phyloP scores from a whole-genome alignment of 1,140 invertebrate genomes.

The Ectropis grisescens region DNA sequence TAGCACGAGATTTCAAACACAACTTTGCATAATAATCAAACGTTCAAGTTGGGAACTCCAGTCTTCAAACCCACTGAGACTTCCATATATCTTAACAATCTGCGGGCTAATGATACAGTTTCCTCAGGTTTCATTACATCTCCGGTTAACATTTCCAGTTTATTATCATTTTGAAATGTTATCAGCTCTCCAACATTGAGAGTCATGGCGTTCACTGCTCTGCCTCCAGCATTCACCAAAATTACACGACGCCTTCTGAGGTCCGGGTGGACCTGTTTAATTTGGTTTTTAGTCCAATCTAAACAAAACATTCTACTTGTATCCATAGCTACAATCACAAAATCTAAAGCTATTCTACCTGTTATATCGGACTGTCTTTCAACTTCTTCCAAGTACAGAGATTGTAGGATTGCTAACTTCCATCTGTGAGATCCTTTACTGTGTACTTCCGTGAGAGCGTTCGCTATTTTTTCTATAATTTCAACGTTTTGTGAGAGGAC shows the following conservation, averaged over 20 bases:
- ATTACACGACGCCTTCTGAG: constrained; percentile 38
- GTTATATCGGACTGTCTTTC: constrained; percentile 35
- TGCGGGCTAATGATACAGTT: constrained; percentile 30
- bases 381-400: constrained; percentile 39
- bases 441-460: constrained; percentile 41
- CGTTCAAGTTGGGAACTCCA: constrained; percentile 54
- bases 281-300: constrained; percentile 39
- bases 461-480: constrained; percentile 43
- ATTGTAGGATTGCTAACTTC: constrained; percentile 41
- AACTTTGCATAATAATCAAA: no score
- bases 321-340: constrained; percentile 49
- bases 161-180: constrained; percentile 36
- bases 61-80: constrained; percentile 47
- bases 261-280: constrained; percentile 47
- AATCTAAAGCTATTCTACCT: constrained; percentile 48
- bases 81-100: constrained; percentile 48
- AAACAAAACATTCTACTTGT: constrained; percentile 47
- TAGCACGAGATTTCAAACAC: no score
- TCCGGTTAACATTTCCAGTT: constrained; percentile 47
- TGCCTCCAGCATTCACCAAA: constrained; percentile 43
- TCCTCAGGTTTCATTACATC: constrained; percentile 38
- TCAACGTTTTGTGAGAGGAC: constrained; percentile 39
- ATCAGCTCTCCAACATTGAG: constrained; percentile 42
- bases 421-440: constrained; percentile 34
- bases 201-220: constrained; percentile 43